Conservation (phyloP, 2,888 invertebrate genomes). For the Blastobasis adustella region DNA sequence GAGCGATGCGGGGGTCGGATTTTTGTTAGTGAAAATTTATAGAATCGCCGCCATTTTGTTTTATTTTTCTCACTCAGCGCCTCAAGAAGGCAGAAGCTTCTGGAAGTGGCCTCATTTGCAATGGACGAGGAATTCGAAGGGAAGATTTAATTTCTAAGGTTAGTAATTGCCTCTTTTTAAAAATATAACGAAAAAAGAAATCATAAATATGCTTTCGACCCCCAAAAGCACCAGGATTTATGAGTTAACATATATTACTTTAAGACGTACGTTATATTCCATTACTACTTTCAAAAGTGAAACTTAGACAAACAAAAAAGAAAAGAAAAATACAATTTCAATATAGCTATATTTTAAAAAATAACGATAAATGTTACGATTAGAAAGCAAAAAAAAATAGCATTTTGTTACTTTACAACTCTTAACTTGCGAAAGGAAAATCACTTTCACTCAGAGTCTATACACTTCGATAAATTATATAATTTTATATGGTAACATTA, state of each 20-base stretch:
- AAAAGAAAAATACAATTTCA: constrained; percentile 45
- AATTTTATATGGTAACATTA: constrained; percentile 64
- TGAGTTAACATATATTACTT: constrained; percentile 6
- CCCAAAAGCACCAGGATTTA: constrained; percentile 1
- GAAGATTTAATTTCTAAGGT: not conserved
- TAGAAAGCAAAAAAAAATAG: constrained; percentile 57
- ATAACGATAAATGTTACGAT: constrained; percentile 49
- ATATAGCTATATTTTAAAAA: constrained; percentile 57
- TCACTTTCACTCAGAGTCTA: constrained; percentile 25
- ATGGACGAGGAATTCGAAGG: too few relatives aligned
- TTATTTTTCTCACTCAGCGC: constrained; percentile 1
- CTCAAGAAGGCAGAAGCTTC: too few relatives aligned
- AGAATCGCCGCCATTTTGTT: constrained; percentile 24
- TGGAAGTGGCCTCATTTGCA: too few relatives aligned
- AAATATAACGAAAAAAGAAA: not conserved
- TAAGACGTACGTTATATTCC: constrained; percentile 48
- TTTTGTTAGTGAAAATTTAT: too few relatives aligned
- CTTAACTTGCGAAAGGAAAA: constrained; percentile 51
- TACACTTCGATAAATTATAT: constrained; percentile 21
- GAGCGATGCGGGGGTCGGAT: constrained; percentile 17
- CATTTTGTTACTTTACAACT: constrained; percentile 52
- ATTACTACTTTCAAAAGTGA: constrained; percentile 62
- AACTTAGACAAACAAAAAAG: constrained; percentile 44
- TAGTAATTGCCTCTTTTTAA: not conserved
- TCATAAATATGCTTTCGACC: constrained; percentile 1